Evolutionary conservation across 1,140 invertebrate species (phyloP), one percentile per base, ranked within the genome.

Genomic region (Nebria ingens): DNA sequence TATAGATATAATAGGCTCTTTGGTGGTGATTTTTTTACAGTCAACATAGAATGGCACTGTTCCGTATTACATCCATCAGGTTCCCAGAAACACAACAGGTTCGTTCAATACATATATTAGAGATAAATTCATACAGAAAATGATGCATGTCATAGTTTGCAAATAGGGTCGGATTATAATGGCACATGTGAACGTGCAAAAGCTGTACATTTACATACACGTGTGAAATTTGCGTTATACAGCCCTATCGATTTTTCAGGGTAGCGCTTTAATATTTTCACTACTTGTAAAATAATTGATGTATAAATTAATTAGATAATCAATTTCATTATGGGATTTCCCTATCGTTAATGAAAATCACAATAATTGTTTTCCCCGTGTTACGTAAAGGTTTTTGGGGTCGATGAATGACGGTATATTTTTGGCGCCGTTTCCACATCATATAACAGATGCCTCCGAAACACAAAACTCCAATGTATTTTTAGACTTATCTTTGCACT

Each of bases 1-100:
- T n/a, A n/a, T n/a, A n/a, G 25, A 29, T 13, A 29, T 13, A 29
- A 17, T 45, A 12, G 40, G 6, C 6, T 45, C 40, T 45, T 17
- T 29, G n/a, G 40, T 45, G 40, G 40, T 45, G 40, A 45, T 12
- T 12, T 45, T 9, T n/a, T 4, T 45, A 45, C 40, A 11, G 17
- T 4, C 6, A 4, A 45, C 40, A 51, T n/a, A 62, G 54, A 59
- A 75, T 75, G 73, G 73, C 73, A 63, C 64, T 75, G 19, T 74
- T 74, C 54, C 71, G 72, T 56, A 19, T 65, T 22, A 60, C 63
- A 19, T 52, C 58, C 11, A 42, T 53, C 19, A 60, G 56, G 56
- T 25, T 63, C 15, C 23, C 52, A 29, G 63, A 65, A 23, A 54
- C 52, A 11, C 40, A 45, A 19, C 62, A 61, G 58, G 63, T 65